Base-by-base conservation (phyloP, 2,888 invertebrate species). In the Andrena bucephala region DNA sequence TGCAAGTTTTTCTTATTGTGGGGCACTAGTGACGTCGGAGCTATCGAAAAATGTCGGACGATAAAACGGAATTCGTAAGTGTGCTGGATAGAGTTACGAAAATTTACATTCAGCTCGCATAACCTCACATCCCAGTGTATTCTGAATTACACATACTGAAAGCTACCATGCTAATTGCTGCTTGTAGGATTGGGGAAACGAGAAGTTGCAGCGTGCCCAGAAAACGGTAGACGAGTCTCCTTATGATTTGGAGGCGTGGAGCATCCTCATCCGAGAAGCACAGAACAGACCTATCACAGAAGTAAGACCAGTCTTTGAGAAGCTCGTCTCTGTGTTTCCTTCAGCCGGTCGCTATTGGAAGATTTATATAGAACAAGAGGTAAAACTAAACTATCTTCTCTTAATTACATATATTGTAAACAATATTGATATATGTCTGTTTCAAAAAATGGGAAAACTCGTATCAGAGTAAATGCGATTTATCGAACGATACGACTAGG, bases 311-410 rank as follows among this genome's bases (percentile, higher is more conserved):
- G 96, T 99, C 89, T 99, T 99, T 92, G 99, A 99, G 94, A 97
- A 98, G 89, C 95, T 99, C n/a, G 98, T 99, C 0, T 95, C 96
- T 0, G 98, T 98, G 6, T 99, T 99, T 93, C 99, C 99, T 0
- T 99, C 98, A 50, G 98, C 99, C 5, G 99, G 99, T 2, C 96
- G 99, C 77, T 99, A 98, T 94, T 99, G 99, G 99, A 99, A 99
- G 95, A 98, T 99, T 89, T 99, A 99, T 94, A 99, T 99, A 89
- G 99, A 99, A 93, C 98, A 99, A 95, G 99, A 99, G 97, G 98
- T 98, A 94, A 92, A 90, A 81, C 60, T 50, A 42, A 73, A 76
- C 50, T 6, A 27, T 66, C 62, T 65, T 71, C 24, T 13, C 1
- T 48, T 2, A 63, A 48, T n/a, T 8, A 5, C 29, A 8, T 48